Conservation (phyloP, 2,113 vertebrate genomes). For the Toxotes jaculatrix region DNA sequence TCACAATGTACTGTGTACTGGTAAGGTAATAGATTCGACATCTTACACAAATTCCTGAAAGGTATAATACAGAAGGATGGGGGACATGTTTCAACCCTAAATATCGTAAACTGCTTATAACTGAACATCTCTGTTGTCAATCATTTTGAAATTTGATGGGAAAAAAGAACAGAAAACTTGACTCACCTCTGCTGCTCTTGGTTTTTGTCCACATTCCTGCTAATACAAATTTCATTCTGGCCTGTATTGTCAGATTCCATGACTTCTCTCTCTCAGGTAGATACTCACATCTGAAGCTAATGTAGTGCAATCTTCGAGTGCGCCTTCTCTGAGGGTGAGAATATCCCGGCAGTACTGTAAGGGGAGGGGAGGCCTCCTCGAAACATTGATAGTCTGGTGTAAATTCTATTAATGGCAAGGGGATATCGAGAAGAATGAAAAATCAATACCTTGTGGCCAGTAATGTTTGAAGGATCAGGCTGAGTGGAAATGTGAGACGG, state of each 20-base stretch:
- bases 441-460: conserved; percentile 83
- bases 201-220: conserved; percentile 37
- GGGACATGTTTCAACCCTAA: not conserved
- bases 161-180: conserved; percentile 10
- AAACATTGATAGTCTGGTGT: conserved; percentile 74
- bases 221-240: conserved; percentile 37
- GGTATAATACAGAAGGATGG: not conserved
- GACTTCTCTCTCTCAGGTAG: conserved; percentile 51
- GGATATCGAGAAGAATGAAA: conserved; percentile 78
- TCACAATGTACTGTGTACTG: not conserved
- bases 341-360: conserved; percentile 31
- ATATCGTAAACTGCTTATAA: not conserved
- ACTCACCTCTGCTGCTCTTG: conserved; percentile 71
- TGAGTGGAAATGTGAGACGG: conserved; percentile 88
- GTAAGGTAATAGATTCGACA: not conserved
- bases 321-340: conserved; percentile 30
- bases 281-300: conserved; percentile 37
- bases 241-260: conserved; percentile 66
- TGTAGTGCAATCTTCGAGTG: conserved; percentile 38
- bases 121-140: not conserved
- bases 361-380: conserved; percentile 65
- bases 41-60: conserved; percentile 1
- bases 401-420: conserved; percentile 76
- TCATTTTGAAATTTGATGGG: not conserved
- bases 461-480: conserved; percentile 85